Evolutionary conservation across 2,797 vertebrate species (phyloP).

Genomic region (Echeneis naucrates): DNA sequence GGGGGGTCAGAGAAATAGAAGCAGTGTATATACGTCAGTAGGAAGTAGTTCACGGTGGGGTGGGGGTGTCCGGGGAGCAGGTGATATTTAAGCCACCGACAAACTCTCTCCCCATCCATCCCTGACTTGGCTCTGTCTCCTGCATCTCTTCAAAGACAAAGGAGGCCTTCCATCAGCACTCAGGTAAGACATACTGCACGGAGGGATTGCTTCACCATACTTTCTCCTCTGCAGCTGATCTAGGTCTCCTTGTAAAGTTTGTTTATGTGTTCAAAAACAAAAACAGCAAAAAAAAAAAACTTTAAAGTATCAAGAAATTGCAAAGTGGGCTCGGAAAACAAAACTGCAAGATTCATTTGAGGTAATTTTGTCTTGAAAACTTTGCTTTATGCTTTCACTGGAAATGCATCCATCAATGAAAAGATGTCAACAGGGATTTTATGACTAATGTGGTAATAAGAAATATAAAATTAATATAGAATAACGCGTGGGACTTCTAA

Average conservation of each 20-base stretch:
- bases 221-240: conserved; percentile 62
- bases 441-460: neutral
- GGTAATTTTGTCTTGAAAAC: neutral
- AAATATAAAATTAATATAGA: conserved; percentile 4
- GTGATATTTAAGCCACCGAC: conserved; percentile 87
- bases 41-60: conserved; percentile 42
- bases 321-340: neutral
- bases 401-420: conserved; percentile 1
- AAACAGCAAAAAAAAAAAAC: neutral
- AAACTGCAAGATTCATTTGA: neutral
- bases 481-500: neutral
- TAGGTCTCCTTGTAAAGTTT: conserved; percentile 17
- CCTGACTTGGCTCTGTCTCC: conserved; percentile 73
- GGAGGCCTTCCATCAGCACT: conserved; percentile 76
- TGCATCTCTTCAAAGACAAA: conserved; percentile 76
- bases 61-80: conserved; percentile 46
- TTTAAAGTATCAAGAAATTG: no score
- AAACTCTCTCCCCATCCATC: conserved; percentile 81
- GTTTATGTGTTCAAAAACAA: no score
- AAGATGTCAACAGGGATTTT: conserved; percentile 16
- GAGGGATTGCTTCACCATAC: conserved; percentile 34
- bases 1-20: conserved; percentile 61
- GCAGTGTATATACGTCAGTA: conserved; percentile 40
- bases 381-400: conserved; percentile 6
- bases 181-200: conserved; percentile 81